A percentile compares a stretch with the other conserved stretches of the same genome.
These are phyloP conservation scores for Dolichotis patagonum DNA, from an alignment of 2,113 vertebrate species.

Conservation along the genomic window DNA sequence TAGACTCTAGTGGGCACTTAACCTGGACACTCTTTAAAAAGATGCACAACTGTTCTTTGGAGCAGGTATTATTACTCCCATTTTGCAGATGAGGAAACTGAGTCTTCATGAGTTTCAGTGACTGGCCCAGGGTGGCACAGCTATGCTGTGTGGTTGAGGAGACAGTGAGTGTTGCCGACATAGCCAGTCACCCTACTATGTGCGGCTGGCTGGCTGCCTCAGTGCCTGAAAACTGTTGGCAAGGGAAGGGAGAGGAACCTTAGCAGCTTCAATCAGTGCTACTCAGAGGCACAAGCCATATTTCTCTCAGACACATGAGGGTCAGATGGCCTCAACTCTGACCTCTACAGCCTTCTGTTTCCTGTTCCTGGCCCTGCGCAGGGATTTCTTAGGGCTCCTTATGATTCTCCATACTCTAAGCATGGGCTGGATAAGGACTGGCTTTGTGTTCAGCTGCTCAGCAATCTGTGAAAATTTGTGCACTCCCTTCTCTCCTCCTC, in stretches of 20 bases:
- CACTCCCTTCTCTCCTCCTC: neutral
- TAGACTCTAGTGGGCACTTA: neutral
- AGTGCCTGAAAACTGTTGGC: neutral
- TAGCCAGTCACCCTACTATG: neutral
- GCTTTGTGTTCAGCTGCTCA: constrained; percentile 1
- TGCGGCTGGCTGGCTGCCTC: neutral
- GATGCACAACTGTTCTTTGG: neutral
- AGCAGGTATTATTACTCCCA: neutral
- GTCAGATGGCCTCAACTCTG: neutral
- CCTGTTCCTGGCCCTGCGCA: neutral
- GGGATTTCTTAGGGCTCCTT: neutral
- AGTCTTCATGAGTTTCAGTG: neutral
- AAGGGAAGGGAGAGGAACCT: neutral
- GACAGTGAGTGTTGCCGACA: rapidly evolving
- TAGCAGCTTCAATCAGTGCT: neutral
- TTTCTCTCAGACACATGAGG: neutral
- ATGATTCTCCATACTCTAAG: neutral
- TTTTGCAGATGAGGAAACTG: neutral
- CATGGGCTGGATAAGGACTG: neutral
- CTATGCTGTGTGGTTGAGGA: neutral
- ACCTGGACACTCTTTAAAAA: neutral
- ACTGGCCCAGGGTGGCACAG: neutral
- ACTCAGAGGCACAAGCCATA: neutral
- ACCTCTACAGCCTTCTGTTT: neutral
- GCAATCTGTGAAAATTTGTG: neutral